Evolutionary conservation across 1,140 invertebrate genomes (phyloP), one percentile per base, ranked within the genome.

Genomic region (Acromyrmex echinatior): DNA sequence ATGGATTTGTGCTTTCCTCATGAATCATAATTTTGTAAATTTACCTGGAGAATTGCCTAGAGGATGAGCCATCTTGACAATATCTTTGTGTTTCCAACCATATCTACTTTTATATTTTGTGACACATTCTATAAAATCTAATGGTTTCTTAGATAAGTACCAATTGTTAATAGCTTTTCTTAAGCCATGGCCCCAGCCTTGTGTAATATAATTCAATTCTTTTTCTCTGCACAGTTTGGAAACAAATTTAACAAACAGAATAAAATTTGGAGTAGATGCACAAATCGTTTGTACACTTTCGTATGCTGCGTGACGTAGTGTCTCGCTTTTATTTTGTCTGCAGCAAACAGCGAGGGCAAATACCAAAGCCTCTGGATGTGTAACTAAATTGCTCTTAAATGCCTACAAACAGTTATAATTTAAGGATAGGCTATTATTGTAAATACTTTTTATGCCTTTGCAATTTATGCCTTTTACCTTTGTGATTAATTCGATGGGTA

Each of bases 51-150:
- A 92, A 25, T 93, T 89, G 56, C 89, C 62, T 81, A 94, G 73
- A 89, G 96, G 96, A 95, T 98, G 97, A 25, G 96, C 95, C 53
- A 97, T 95, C 87, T 97, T 96, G 1, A 98, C 93, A 9, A 97
- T 94, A 89, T 97, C 97, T 86, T 96, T 96, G 92, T 98, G 97
- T 2, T 96, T 96, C 95, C 97, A 97, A 1, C 96, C 96, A 91
- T 97, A 96, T 88, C 96, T 96, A 2, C 96, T 95, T 87, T 95
- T 96, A 49, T 96, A 97, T 92, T 96, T 96, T 1, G 97, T 97
- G 0, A 97, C 95, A 76, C 96, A 96, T 88, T 96, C 96, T 2
- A 97, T 96, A 6, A 97, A 93, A 65, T 96, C 95, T 89, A 96
- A 93, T 3, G 97, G 95, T 31, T 96, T 93, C 86, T 96, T 96